Evolutionary conservation across 2,797 vertebrate genomes (phyloP).

Genomic region (Serranus cabrilla): DNA sequence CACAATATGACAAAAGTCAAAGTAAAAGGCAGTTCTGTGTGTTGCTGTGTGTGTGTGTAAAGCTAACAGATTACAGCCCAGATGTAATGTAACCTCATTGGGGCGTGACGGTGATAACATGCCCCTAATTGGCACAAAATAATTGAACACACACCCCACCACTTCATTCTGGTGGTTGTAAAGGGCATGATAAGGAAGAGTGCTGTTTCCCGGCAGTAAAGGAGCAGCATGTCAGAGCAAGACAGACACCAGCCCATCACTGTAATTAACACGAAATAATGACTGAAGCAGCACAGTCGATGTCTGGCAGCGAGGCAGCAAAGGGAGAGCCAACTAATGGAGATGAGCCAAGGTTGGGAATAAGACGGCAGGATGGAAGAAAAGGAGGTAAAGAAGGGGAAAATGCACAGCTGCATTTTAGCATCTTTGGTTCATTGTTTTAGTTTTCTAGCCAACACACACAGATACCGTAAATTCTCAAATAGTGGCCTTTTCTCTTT

Average conservation of each 20-base stretch:
- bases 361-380: not conserved
- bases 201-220: slow-evolving; percentile 3
- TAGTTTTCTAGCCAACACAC: not conserved
- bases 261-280: not conserved
- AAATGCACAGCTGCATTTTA: not conserved
- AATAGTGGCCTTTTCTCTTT: not conserved
- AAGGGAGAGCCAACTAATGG: not conserved
- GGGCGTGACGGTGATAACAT: slow-evolving; percentile 2
- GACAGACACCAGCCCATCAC: not conserved
- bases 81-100: not conserved
- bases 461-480: not conserved
- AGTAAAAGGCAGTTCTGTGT: too few relatives aligned
- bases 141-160: slow-evolving; percentile 2
- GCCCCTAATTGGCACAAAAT: not conserved
- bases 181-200: not conserved
- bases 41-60: not conserved
- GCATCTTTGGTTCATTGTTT: not conserved
- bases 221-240: slow-evolving; percentile 3
- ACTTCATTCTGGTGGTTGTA: not conserved
- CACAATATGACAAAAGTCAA: too few relatives aligned
- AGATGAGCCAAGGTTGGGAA: slow-evolving; percentile 1
- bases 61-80: not conserved
- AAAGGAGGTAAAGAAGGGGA: not conserved
- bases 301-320: slow-evolving; percentile 1
- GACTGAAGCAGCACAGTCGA: not conserved